Evolutionary conservation across 2,113 vertebrate species (phyloP).

Genomic region (Steatornis caripensis): DNA sequence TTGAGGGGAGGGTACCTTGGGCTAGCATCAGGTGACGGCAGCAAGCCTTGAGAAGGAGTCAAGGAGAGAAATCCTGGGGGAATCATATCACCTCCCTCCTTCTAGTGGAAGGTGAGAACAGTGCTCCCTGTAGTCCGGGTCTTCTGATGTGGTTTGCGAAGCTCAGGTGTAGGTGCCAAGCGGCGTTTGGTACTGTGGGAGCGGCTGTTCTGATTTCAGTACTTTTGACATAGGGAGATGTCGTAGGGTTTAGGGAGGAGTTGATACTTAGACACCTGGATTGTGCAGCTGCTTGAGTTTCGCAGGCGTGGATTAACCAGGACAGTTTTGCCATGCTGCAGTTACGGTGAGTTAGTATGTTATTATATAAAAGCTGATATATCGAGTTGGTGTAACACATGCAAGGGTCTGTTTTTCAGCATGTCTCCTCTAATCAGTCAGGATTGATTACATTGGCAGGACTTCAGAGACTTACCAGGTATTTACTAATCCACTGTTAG

Average conservation of each 20-base stretch:
- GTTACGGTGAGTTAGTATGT: not conserved
- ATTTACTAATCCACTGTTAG: not conserved
- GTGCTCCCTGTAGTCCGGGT: not conserved
- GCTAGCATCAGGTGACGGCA: not conserved
- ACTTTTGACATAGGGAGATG: not conserved
- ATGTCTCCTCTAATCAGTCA: not conserved
- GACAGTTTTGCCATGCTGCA: not conserved
- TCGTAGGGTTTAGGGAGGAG: not conserved
- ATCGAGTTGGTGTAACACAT: not conserved
- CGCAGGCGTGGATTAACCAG: not conserved
- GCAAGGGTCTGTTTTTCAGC: not conserved
- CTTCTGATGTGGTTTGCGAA: not conserved
- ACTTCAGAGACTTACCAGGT: not conserved
- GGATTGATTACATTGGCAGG: not conserved
- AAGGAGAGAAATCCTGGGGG: not conserved
- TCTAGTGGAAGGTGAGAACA: too few relatives aligned
- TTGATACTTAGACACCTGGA: not conserved
- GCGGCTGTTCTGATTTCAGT: not conserved
- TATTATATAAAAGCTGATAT: not conserved
- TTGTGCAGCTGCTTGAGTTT: not conserved
- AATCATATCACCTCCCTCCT: not conserved
- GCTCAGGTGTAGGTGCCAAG: rapidly evolving
- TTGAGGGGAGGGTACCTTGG: not conserved
- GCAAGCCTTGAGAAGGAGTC: not conserved
- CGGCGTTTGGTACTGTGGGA: not conserved